Conservation (phyloP, 2,888 invertebrate genomes). For the Pediacus dermestoides region DNA sequence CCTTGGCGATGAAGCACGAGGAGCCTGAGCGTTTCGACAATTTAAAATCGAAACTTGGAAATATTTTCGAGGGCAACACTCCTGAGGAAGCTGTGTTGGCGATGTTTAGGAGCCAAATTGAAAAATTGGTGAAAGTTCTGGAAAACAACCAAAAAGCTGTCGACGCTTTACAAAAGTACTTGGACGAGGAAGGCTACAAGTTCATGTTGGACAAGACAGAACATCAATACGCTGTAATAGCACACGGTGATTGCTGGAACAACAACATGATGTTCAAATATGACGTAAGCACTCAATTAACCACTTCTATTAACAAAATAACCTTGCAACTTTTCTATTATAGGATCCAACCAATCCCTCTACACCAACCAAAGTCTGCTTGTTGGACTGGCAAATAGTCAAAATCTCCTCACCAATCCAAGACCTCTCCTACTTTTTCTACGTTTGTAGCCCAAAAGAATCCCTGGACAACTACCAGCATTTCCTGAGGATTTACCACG, state of each 20-base stretch:
- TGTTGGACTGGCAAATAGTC: conserved; percentile 19
- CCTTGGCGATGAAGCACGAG: conserved; percentile 14
- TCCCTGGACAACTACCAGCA: conserved; percentile 32
- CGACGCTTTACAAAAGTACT: background rate
- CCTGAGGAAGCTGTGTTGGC: background rate
- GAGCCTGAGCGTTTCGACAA: conserved; percentile 13
- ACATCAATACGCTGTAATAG: conserved; percentile 24
- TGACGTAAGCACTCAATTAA: conserved; percentile 22
- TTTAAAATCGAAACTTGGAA: conserved; percentile 8
- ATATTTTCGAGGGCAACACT: background rate
- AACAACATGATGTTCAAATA: conserved; percentile 39
- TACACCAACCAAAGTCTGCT: no score
- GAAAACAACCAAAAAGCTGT: background rate
- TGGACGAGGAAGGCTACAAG: background rate
- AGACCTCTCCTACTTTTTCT: conserved; percentile 41
- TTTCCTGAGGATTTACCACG: conserved; percentile 37
- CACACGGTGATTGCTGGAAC: conserved; percentile 38
- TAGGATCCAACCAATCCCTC: no score
- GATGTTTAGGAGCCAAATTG: no score
- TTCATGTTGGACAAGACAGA: background rate
- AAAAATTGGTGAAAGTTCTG: no score
- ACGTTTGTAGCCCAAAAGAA: conserved; percentile 32
- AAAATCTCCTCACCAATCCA: conserved; percentile 23
- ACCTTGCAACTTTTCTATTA: no score
- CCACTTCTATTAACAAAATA: no score